phyloP scores from a whole-genome alignment of 2,888 invertebrate species.

The Rugalucina vietnamica region DNA sequence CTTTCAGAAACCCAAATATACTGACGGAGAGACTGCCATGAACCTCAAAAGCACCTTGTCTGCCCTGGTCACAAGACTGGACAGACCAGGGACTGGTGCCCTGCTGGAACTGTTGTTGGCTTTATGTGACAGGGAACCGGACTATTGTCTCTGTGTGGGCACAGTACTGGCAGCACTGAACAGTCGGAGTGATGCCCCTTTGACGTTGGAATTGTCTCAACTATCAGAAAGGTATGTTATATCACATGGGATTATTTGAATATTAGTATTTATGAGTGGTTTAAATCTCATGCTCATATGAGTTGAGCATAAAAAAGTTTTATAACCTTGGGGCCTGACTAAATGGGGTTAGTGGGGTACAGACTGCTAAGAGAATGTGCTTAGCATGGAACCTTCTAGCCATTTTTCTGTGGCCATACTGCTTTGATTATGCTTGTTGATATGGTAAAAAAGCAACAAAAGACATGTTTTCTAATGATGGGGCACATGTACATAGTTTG shows the following conservation, averaged over 20 bases:
- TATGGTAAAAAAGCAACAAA: too few relatives aligned
- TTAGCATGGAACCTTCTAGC: too few relatives aligned
- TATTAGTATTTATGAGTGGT: too few relatives aligned
- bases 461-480: neutral
- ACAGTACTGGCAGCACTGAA: neutral
- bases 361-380: too few relatives aligned
- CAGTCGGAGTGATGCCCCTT: neutral
- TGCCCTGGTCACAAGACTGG: neutral
- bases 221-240: slow-evolving; percentile 50
- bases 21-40: neutral
- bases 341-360: too few relatives aligned
- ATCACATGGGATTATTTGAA: neutral
- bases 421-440: too few relatives aligned
- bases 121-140: neutral
- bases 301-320: too few relatives aligned
- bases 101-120: neutral
- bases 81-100: neutral
- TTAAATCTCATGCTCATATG: too few relatives aligned
- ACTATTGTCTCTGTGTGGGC: neutral
- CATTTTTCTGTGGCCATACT: too few relatives aligned
- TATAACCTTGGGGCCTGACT: too few relatives aligned
- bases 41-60: neutral
- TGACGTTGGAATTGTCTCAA: slow-evolving; percentile 29
- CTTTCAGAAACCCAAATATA: neutral
- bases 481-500: neutral